A percentile compares a stretch with the other conserved stretches of the same genome.
Evolutionary conservation across 2,113 vertebrate genomes (phyloP).

Genomic region (Macquaria australasica): DNA sequence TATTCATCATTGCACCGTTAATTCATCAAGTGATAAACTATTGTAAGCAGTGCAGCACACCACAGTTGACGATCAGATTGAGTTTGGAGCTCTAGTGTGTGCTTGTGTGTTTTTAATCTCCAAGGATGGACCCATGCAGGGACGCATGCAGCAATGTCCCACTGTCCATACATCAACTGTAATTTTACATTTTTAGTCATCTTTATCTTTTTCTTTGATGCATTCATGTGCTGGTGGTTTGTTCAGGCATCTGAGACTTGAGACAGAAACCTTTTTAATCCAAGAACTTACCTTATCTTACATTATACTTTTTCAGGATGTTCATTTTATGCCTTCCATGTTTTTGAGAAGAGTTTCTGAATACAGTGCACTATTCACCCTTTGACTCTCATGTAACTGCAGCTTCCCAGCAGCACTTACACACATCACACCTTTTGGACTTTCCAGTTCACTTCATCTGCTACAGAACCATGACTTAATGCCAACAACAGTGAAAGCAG

Average conservation of each 20-base stretch:
- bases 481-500: background rate
- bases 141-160: background rate
- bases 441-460: background rate
- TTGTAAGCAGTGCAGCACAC: background rate
- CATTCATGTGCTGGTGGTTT: background rate
- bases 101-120: slow-evolving; percentile 12
- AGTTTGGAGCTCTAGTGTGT: background rate
- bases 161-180: background rate
- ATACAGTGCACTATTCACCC: background rate
- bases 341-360: background rate
- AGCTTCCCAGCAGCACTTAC: background rate
- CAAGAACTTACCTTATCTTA: background rate
- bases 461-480: background rate
- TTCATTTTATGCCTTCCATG: background rate
- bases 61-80: background rate
- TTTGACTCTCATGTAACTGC: background rate
- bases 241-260: background rate
- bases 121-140: background rate
- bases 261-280: background rate
- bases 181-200: background rate
- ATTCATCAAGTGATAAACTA: background rate
- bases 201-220: slow-evolving; percentile 1
- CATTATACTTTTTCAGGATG: background rate
- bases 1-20: background rate
- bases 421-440: background rate